Conservation (phyloP, 1,140 invertebrate species). For the Hesperophylax magnus region DNA sequence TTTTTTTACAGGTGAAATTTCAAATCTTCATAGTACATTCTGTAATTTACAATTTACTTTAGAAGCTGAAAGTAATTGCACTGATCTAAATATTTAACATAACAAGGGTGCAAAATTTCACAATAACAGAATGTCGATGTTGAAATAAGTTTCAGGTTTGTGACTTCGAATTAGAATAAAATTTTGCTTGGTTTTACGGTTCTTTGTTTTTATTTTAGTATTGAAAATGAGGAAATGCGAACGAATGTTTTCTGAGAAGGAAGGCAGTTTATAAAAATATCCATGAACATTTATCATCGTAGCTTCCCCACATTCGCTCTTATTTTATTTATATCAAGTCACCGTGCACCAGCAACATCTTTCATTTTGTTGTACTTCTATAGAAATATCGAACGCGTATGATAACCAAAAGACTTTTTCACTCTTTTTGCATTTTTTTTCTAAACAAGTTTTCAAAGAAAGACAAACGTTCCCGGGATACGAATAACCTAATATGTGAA, state of each 20-base stretch:
- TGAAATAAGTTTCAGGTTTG: no score
- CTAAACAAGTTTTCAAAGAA: no score
- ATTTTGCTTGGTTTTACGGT: background rate
- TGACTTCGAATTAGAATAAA: background rate
- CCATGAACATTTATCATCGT: slow-evolving; percentile 6
- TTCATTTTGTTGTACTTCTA: background rate
- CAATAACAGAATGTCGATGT: background rate
- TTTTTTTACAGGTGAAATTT: no score
- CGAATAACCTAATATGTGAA: no score
- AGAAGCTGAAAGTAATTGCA: no score
- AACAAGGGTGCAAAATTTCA: background rate
- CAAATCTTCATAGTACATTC: no score
- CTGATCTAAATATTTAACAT: background rate
- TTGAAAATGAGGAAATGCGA: background rate
- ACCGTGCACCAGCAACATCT: slow-evolving; percentile 18
- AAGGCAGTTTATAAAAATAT: slow-evolving; percentile 21
- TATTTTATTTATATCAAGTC: slow-evolving; percentile 18
- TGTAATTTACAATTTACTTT: no score
- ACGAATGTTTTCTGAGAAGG: background rate
- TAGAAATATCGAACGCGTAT: background rate
- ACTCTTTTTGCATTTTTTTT: background rate
- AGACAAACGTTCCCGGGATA: no score
- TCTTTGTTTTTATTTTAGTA: background rate
- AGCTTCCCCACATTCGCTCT: background rate
- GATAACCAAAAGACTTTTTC: background rate